Percentiles rank a stretch among this genome's conserved stretches.
phyloP scores from a whole-genome alignment of 1,140 invertebrate species.

The Trypoxylus dichotomus region DNA sequence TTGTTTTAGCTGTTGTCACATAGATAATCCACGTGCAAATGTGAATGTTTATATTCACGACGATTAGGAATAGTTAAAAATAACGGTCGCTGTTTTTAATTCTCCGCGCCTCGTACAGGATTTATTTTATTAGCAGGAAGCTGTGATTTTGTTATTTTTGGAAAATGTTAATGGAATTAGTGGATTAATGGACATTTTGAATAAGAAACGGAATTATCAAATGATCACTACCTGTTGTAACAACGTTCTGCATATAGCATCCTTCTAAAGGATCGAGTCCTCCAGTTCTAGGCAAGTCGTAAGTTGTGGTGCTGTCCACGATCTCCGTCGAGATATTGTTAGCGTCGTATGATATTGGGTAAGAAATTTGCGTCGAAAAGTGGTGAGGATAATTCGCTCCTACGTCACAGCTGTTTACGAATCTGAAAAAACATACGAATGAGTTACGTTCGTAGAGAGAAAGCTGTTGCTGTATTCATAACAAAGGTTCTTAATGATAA shows the following conservation, averaged over 20 bases:
- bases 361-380: constrained; percentile 10
- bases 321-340: constrained; percentile 19
- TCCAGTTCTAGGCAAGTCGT: constrained; percentile 13
- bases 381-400: constrained; percentile 22
- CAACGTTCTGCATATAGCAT: constrained; percentile 21
- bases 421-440: not conserved
- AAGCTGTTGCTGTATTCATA: not conserved
- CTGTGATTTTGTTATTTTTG: too few relatives aligned
- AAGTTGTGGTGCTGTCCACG: constrained; percentile 16
- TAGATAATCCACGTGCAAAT: too few relatives aligned
- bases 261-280: constrained; percentile 5
- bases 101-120: too few relatives aligned
- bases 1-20: too few relatives aligned
- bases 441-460: not conserved
- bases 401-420: constrained; percentile 21
- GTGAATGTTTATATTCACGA: too few relatives aligned
- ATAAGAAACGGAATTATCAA: too few relatives aligned
- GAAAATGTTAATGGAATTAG: too few relatives aligned
- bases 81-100: too few relatives aligned
- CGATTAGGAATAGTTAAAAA: too few relatives aligned
- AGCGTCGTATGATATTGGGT: constrained; percentile 12
- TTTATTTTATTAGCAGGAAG: too few relatives aligned
- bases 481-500: not conserved
- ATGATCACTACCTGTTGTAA: constrained; percentile 10
- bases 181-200: too few relatives aligned